Evolutionary conservation across 2,113 vertebrate species (phyloP), one percentile per base, ranked within the genome.

Genomic region (Dolichotis patagonum): DNA sequence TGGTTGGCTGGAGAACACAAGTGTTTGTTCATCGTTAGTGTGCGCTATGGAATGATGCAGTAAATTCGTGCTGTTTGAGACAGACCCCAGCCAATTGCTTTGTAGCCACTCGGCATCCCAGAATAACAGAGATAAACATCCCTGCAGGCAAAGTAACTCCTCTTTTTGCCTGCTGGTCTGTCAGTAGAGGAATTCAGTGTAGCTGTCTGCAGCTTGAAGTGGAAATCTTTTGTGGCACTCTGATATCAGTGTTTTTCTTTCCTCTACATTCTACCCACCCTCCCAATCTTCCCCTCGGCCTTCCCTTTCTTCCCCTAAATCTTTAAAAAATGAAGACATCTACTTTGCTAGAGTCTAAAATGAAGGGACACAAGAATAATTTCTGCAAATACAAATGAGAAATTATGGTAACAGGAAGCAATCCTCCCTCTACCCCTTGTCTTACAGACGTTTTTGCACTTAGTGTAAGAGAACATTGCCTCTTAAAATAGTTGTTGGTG

Each of bases 271-370:
- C 10, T 71, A 43, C 1, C 54, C 10, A n/a, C 49, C 16, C 32
- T 35, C 0, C 38, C 46, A 3, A 0, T 43, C 32, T 4, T 28
- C 43, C 14, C 56, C 30, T 69, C 24, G 16, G 16, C 3, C 43
- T 30, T 65, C 7, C 12, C 17, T 35, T 14, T 65, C 12, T 58
- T 7, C 7, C 2, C 24, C 0, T n/a, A 30, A 26, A 46, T 3
- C 11, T 10, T 5, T 2, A 10, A 7, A 49, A 17, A 38, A 77
- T 35, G 7, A 77, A 85, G 32, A n/a, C 3, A 20, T 56, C 43
- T 90, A 95, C 77, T 77, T 52, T 85, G 58, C 30, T 32, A 65
- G 3, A 58, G 69, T 17, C 56, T 67, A 41, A 71, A 17, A 7
- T 52, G 5, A 35, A 71, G 46, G 28, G 11, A 17, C n/a, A 46